Base-by-base conservation (phyloP, 1,140 invertebrate species). In the Aphaenogaster ashmeadi region DNA sequence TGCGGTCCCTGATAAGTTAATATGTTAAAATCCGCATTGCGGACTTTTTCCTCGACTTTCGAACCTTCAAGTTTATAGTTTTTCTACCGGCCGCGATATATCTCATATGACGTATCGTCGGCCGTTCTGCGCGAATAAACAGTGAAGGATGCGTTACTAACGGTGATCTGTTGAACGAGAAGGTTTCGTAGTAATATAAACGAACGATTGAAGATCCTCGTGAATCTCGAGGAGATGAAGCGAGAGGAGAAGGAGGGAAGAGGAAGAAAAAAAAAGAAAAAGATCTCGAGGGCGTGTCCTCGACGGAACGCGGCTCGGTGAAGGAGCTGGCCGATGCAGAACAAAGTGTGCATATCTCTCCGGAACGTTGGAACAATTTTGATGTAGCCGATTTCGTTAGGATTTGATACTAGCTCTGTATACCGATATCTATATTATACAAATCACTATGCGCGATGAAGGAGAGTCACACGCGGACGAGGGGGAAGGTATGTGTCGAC, bases 331-430 rank as follows among this genome's bases (percentile, higher is more conserved):
- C 84, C 50, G 74, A 88, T 72, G 77, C 88, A 88, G 66, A 87
- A 52, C 87, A 64, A 90, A 89, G 88, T 89, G 87, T 88, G 92
- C 92, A 93, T 93, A 93, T 93, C 92, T 93, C 75, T 86, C 71
- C 80, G 86, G 89, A 92, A 90, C 67, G 86, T 88, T 91, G 89
- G 89, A 91, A 91, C 87, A 91, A 92, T 92, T 92, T 91, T 92
- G 92, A 86, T 56, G 87, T 90, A 89, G 83, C 72, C 79, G 85
- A 88, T 90, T 90, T 85, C 78, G 78, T 92, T 92, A 90, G 91
- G 80, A 88, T 92, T 92, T 92, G 88, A 92, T 93, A 91, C 86
- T 87, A 91, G 75, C 79, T 87, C 88, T 91, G 86, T 92, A 91
- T 91, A 91, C 86, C 88, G 36, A 91, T 87, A 89, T 91, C 88